Evolutionary conservation across 1,140 invertebrate species (phyloP), one percentile per base, ranked within the genome.

Genomic region (Bombus huntii): DNA sequence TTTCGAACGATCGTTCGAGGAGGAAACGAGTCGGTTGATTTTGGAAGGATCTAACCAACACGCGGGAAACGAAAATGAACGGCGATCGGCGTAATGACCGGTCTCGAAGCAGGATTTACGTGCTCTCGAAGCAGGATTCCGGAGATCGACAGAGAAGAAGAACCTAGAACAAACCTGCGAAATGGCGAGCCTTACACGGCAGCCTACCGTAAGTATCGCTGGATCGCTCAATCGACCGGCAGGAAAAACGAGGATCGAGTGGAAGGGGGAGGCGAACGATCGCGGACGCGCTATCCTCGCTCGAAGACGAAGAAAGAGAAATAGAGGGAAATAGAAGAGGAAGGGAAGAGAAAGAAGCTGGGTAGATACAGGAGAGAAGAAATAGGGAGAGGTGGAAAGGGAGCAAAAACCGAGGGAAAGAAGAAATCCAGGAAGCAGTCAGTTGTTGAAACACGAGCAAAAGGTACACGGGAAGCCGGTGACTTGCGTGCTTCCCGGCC

Each of bases 391-490:
- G 65, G n/a, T 25, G 42, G 68, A 68, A 31, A 66, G 39, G 53
- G 31, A 28, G 62, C 66, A 75, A 87, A 53, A 81, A 86, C 44
- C 31, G 15, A 4, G 79, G 34, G 66, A 39, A 71, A 62, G 92
- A 88, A 92, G 87, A 88, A 86, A 91, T 92, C 90, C 90, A 92
- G 93, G 93, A 94, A 94, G 90, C 87, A 78, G 72, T 62, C 47
- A 53, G 71, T 88, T 78, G 75, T 88, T 87, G 74, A 90, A 90
- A 87, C 65, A 75, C 85, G 90, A 92, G 87, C 87, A 90, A 83
- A 92, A 86, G 85, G 80, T 71, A 70, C 77, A 75, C 73, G 81
- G 73, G 75, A 84, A 88, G 72, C 65, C 78, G 42, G 66, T 59
- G 25, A 47, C 79, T 82, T 57, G 76, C 70, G 70, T 73, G 85